phyloP scores from a whole-genome alignment of 2,888 invertebrate species.

The Octonoba sinensis region DNA sequence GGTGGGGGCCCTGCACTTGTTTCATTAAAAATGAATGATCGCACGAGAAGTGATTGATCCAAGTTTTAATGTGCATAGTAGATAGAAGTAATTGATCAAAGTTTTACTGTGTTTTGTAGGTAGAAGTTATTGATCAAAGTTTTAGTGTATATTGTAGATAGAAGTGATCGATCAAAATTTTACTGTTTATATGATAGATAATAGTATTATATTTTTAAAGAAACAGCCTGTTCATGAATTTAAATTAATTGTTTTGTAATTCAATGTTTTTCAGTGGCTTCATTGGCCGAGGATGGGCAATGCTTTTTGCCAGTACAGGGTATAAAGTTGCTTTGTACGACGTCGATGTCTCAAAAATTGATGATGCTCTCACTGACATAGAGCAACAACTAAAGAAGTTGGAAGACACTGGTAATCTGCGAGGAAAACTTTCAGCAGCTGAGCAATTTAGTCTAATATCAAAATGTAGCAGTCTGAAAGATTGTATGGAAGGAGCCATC shows the following conservation, averaged over 20 bases:
- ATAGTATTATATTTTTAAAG: neutral
- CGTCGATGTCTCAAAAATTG: conserved; percentile 81
- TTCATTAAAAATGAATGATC: no score
- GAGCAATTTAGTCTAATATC: conserved; percentile 84
- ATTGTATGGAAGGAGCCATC: conserved; percentile 81
- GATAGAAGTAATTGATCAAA: no score
- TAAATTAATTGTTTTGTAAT: neutral
- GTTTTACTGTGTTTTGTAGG: no score
- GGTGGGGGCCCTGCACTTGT: no score
- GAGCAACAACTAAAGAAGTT: conserved; percentile 80
- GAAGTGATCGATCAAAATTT: no score
- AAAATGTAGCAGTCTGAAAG: conserved; percentile 73
- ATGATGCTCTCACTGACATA: conserved; percentile 82
- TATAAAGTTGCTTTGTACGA: conserved; percentile 92
- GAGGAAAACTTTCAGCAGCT: conserved; percentile 80
- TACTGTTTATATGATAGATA: no score
- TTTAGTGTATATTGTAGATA: no score
- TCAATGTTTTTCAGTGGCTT: conserved; percentile 79
- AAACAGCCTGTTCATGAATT: neutral
- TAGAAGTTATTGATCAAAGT: no score
- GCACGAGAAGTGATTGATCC: no score
- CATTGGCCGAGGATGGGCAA: conserved; percentile 96
- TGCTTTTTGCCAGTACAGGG: conserved; percentile 93
- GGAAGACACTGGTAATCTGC: conserved; percentile 77
- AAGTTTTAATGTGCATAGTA: no score